Evolutionary conservation across 2,797 vertebrate genomes (phyloP).

Genomic region (Hoplostethus mediterraneus): DNA sequence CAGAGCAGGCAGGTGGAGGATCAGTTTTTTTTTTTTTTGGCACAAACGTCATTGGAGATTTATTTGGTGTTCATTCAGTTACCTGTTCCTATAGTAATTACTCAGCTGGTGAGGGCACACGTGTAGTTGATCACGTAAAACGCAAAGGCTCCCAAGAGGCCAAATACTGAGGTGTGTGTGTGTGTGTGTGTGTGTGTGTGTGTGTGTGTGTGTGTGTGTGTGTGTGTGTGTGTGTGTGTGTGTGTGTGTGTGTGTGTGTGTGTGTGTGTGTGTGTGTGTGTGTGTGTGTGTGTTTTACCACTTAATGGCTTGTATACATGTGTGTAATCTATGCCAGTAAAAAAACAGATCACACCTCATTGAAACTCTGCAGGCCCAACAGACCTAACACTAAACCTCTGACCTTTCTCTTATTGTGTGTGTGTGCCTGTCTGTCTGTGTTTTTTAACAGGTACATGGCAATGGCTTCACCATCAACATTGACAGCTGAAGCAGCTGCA

Average conservation of each 20-base stretch:
- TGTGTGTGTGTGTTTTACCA: not conserved
- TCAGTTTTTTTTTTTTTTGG: conserved; percentile 22
- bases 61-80: conserved; percentile 62
- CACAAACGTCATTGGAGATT: conserved; percentile 29
- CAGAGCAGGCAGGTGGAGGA: conserved; percentile 63
- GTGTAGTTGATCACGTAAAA: conserved; percentile 70
- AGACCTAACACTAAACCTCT: conserved; percentile 13
- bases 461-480: conserved; percentile 65
- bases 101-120: conserved; percentile 51
- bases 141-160: conserved; percentile 27
- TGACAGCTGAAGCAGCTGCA: conserved; percentile 21
- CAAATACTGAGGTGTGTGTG: conserved; percentile 1
- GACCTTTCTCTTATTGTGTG: conserved; percentile 6
- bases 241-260: conserved; percentile 6
- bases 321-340: conserved; percentile 34
- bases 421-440: conserved; percentile 14
- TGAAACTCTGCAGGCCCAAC: conserved; percentile 38
- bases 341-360: conserved; percentile 54
- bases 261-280: conserved; percentile 6
- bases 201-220: conserved; percentile 1
- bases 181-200: conserved; percentile 1
- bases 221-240: conserved; percentile 2
- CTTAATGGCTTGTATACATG: conserved; percentile 30
- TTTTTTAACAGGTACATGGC: conserved; percentile 67
- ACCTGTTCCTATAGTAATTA: conserved; percentile 62